Base-by-base conservation (phyloP, 2,113 vertebrate species). In the Porphyrio hochstetteri region DNA sequence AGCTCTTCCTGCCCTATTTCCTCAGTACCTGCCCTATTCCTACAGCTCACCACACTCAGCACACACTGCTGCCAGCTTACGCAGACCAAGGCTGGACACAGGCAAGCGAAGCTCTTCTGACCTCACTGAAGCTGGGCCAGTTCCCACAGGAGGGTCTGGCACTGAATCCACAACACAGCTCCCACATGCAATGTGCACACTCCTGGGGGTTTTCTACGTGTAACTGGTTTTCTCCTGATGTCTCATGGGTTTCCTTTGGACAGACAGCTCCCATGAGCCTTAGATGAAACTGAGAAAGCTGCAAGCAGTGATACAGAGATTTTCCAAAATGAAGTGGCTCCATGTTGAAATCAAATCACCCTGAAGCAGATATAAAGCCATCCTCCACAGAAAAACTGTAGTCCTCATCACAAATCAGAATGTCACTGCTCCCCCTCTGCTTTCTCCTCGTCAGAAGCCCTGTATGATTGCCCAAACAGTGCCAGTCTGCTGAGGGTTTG, bases 321-420 rank as follows among this genome's bases (percentile, higher is more conserved):
- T 31, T 90, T 72, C 50, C 61, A 90, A 90, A 90, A 56, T 6
- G 5, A 76, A 91, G 38, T 4, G 28, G n/a, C 28, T 31, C 61
- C 14, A 8, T 31, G 67, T 82, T 68, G 48, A 93, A 93, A 90
- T 57, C 90, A 86, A 85, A 90, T 57, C 42, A 84, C 36, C 33
- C 46, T 42, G 42, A 93, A 77, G 35, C 72, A 88, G 35, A 83
- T 24, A 35, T 0, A 18, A 81, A 46, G 24, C 7, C 59, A 46
- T 38, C 44, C 19, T 85, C 38, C 44, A 67, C 23, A 88, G 52
- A 63, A 88, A 88, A 80, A 70, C 4, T 4, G 7, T 4, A 74
- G 40, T 67, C 36, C 63, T 60, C 50, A 11, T 67, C 18, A 83
- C 31, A 61, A 33, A 82, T 75, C 35, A 50, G n/a, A 79, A 82